Evolutionary conservation across 2,113 vertebrate species (phyloP), one percentile per base, ranked within the genome.

Genomic region (Paratilapia polleni): DNA sequence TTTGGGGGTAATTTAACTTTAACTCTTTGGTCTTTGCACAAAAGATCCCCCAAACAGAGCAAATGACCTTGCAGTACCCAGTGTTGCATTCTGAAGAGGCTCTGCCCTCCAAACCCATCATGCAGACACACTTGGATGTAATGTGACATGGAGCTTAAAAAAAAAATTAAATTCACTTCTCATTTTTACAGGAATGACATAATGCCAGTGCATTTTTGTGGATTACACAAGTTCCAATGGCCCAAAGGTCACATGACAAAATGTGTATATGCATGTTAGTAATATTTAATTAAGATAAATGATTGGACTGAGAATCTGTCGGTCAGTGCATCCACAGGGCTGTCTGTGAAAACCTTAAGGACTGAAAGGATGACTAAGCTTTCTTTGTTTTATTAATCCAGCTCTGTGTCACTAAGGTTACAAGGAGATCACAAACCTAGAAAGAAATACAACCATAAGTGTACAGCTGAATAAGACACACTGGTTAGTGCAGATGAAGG

Each of bases 51-150:
- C 78, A 81, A 81, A 80, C 73, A 63, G 60, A 78, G 31, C 14
- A 70, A 68, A 87, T 43, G 24, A 85, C 68, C 86, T 87, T 88
- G 36, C 41, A 64, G 91, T 88, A 91, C 66, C 47, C 43, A 56
- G 36, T 31, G 61, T 70, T 4, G 31, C 41, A 64, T 47, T 62
- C 62, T 77, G 80, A 73, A 52, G 47, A 77, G 58, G 61, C 82
- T 26, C 70, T 43, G 73, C 64, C 84, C 85, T 74, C 77, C 43
- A 66, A 74, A 54, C 64, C 52, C 19, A 78, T 80, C 75, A 87
- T n/a, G 28, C 20, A 66, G 26, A 73, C 56, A 43, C 58, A 52
- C 61, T 73, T 13, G 77, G 82, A 87, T 90, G 60, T 75, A 59
- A 84, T 76, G 31, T 84, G 87, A 89, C 91, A 64, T 70, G 17